Base-by-base conservation (phyloP, 53 echinoderm and acorn worm species). In the Paracentrotus lividus region DNA sequence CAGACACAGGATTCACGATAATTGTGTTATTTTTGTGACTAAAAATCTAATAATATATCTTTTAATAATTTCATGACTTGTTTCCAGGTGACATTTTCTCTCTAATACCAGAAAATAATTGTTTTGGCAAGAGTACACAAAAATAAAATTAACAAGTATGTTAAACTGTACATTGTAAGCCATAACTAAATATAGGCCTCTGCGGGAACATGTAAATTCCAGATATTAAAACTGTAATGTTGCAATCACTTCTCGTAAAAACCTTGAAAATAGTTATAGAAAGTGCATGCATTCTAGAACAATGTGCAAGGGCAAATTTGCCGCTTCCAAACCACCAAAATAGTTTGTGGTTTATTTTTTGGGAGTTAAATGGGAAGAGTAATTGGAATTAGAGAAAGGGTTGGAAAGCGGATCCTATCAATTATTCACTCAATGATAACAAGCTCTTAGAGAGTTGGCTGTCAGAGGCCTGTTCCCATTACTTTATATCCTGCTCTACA, bases 401-500 rank as follows among this genome's bases (percentile, higher is more conserved):
- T 24, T 81, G 81, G 81, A 47, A 81, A 81, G 13, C 44, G 81
- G 81, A 81, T 81, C 26, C 81, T 26, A 81, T 81, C 81, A 81
- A 81, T 81, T 81, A 81, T 81, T 47, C n/a, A 49, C 45, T 81
- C 27, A 8, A 81, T 49, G 47, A 81, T 45, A 81, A 81, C 81
- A 81, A 81, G 81, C 81, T 81, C 47, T 45, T 81, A 45, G 8
- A 81, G 45, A 81, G 81, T 26, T 47, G 26, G 24, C 26, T 9
- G 47, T 81, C 81, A 27, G 12, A 1, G 26, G 6, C 10, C 21
- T 81, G 47, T 81, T 81, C 47, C 31, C 81, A 81, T 27, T 81
- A 26, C 81, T 8, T 1, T 16, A 72, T 10, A 38, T 72, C 72
- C 72, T 72, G 42, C 21, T 8, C 72, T 6, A 18, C n/a, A n/a